Evolutionary conservation across 2,797 vertebrate species (phyloP).

Genomic region (Myotis daubentonii): DNA sequence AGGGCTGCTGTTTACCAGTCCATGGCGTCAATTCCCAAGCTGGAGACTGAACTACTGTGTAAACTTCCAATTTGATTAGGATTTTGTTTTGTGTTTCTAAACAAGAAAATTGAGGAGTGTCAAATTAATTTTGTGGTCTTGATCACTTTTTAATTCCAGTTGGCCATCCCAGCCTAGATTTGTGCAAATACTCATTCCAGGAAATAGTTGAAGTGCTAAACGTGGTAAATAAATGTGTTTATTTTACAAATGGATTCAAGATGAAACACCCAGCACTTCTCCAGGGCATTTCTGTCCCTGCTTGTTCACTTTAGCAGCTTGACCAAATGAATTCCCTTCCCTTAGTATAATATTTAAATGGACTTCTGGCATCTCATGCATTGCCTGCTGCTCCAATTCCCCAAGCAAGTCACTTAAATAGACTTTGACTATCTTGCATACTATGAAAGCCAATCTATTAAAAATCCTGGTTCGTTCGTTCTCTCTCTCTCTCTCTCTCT

Average conservation of each 20-base stretch:
- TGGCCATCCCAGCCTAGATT: slow-evolving; percentile 62
- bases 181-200: slow-evolving; percentile 65
- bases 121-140: slow-evolving; percentile 69
- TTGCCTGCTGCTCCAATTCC: slow-evolving; percentile 74
- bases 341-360: slow-evolving; percentile 79
- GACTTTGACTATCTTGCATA: slow-evolving; percentile 73
- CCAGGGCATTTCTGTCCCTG: slow-evolving; percentile 77
- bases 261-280: slow-evolving; percentile 75
- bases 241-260: slow-evolving; percentile 80
- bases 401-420: slow-evolving; percentile 74
- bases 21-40: not conserved
- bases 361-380: slow-evolving; percentile 75
- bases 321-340: slow-evolving; percentile 79
- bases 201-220: slow-evolving; percentile 71
- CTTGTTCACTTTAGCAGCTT: slow-evolving; percentile 80
- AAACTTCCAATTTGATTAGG: slow-evolving; percentile 67
- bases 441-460: slow-evolving; percentile 75
- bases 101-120: slow-evolving; percentile 65
- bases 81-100: slow-evolving; percentile 68
- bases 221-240: slow-evolving; percentile 79
- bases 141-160: slow-evolving; percentile 75
- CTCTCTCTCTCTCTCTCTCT: slow-evolving; percentile 66
- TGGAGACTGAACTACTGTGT: slow-evolving; percentile 20
- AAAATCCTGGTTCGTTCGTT: slow-evolving; percentile 71
- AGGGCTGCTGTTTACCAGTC: slow-evolving; percentile 22